A percentile compares a stretch with the other conserved stretches of the same genome.
Evolutionary conservation across 2,113 vertebrate species (phyloP).

Genomic region (Microcebus griseorufus): DNA sequence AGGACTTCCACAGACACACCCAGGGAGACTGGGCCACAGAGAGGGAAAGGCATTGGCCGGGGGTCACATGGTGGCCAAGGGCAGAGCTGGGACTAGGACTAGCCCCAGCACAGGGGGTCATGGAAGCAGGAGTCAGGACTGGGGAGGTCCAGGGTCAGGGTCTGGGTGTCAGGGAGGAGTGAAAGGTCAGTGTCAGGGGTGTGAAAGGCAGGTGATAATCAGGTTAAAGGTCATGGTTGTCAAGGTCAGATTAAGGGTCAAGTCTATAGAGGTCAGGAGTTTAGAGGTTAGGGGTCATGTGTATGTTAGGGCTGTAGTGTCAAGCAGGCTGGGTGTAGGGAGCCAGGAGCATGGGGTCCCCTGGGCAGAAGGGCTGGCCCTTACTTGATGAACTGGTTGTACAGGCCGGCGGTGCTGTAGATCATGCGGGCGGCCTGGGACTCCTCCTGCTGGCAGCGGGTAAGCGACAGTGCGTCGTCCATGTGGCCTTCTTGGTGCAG

Average conservation of each 20-base stretch:
- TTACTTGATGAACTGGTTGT: conserved; percentile 94
- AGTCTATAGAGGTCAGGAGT: neutral
- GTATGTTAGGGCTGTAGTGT: neutral
- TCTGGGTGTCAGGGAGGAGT: neutral
- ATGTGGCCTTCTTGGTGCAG: conserved; percentile 96
- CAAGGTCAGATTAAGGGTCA: neutral
- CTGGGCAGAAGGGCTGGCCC: neutral
- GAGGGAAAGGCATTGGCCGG: neutral
- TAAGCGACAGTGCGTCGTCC: conserved; percentile 93
- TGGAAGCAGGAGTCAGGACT: neutral
- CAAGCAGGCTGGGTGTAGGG: neutral
- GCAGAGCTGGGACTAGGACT: neutral
- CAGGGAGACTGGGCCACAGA: neutral
- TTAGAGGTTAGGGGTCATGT: neutral
- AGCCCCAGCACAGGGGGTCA: neutral
- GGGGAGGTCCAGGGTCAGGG: neutral
- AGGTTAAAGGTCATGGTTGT: neutral
- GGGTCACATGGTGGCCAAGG: neutral
- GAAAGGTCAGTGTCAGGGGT: neutral
- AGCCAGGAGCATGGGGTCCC: neutral
- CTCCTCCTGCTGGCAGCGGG: conserved; percentile 93
- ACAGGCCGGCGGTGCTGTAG: conserved; percentile 92
- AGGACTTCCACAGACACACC: neutral
- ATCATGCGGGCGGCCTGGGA: conserved; percentile 96
- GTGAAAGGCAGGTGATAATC: neutral